phyloP scores from a whole-genome alignment of 1,140 invertebrate genomes.

The Diorhabda elongata region DNA sequence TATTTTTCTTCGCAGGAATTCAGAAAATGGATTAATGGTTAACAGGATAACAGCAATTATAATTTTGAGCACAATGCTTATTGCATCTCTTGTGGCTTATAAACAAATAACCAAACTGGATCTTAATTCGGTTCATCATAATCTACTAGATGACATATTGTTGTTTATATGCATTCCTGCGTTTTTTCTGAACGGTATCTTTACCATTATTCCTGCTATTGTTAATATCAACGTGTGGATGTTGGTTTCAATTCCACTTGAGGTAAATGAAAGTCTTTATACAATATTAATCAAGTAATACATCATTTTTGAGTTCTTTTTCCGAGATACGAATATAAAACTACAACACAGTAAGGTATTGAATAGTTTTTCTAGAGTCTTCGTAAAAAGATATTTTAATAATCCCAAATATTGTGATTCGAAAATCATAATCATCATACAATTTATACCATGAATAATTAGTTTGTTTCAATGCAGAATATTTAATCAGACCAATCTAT shows the following conservation, averaged over 20 bases:
- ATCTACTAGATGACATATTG: conserved; percentile 65
- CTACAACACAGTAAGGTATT: too few relatives aligned
- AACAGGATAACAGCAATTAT: conserved; percentile 22
- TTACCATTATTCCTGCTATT: conserved; percentile 61
- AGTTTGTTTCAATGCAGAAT: too few relatives aligned
- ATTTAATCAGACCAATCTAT: too few relatives aligned
- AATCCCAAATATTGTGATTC: too few relatives aligned
- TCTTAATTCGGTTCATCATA: conserved; percentile 61
- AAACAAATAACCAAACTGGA: conserved; percentile 53
- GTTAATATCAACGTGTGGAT: conserved; percentile 51
- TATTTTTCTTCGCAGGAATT: background rate
- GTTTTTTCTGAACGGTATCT: conserved; percentile 65
- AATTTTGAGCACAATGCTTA: conserved; percentile 27
- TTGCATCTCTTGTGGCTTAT: conserved; percentile 30
- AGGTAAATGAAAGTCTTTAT: conserved; percentile 48
- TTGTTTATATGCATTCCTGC: conserved; percentile 68
- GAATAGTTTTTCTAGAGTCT: too few relatives aligned
- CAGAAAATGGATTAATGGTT: conserved; percentile 21
- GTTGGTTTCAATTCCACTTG: conserved; percentile 52
- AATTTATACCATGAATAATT: too few relatives aligned
- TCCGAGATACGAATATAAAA: too few relatives aligned
- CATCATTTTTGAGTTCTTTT: too few relatives aligned
- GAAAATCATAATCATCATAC: too few relatives aligned
- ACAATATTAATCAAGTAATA: too few relatives aligned
- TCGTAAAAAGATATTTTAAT: too few relatives aligned